Evolutionary conservation across 2,113 vertebrate genomes (phyloP).

Genomic region (Illadopsis cleaveri): DNA sequence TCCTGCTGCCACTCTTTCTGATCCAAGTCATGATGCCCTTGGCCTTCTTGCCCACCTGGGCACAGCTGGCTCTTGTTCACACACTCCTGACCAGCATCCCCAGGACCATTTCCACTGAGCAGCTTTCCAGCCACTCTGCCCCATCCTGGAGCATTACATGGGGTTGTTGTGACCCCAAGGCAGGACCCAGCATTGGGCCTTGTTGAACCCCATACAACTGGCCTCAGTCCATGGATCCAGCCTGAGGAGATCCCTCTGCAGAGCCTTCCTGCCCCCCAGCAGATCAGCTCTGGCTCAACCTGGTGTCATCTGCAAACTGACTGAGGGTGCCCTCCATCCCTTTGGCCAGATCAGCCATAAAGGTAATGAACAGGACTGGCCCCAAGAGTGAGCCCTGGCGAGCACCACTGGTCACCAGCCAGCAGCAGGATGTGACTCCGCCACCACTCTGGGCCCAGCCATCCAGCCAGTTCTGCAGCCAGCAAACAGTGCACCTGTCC

Average conservation of each 20-base stretch:
- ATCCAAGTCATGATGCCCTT: background rate
- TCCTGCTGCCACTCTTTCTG: background rate
- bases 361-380: background rate
- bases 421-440: background rate
- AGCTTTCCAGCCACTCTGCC: background rate
- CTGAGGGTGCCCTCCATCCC: background rate
- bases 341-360: background rate
- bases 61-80: background rate
- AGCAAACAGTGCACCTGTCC: background rate
- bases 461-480: background rate
- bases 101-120: background rate
- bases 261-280: background rate
- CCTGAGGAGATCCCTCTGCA: background rate
- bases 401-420: background rate
- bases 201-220: rapidly evolving
- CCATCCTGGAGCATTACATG: background rate
- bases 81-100: background rate
- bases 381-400: background rate
- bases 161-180: background rate
- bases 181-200: background rate
- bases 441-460: background rate
- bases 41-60: background rate
- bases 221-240: background rate
- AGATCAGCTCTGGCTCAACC: background rate
- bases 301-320: background rate